Evolutionary conservation across 2,888 invertebrate genomes (phyloP).

Genomic region (Lottia gigantea): DNA sequence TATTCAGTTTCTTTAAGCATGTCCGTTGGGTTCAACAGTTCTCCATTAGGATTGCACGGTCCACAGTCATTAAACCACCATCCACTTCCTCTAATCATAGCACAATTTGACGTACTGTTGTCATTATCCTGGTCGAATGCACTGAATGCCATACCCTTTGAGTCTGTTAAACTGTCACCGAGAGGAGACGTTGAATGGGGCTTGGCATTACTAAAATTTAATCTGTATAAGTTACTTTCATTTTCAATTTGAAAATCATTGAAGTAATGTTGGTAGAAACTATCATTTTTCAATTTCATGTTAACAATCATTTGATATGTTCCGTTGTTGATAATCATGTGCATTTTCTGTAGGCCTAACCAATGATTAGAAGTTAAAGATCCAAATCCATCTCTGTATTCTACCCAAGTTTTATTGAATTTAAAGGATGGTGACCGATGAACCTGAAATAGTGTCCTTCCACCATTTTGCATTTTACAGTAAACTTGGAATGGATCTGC

Average conservation of each 20-base stretch:
- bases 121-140: background rate
- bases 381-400: slow-evolving; percentile 16
- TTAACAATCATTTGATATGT: background rate
- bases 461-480: slow-evolving; percentile 6
- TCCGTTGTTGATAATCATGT: background rate
- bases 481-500: slow-evolving; percentile 1
- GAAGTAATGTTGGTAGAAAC: slow-evolving; percentile 1
- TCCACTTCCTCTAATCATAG: background rate
- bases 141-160: background rate
- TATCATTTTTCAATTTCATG: background rate
- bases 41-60: slow-evolving; percentile 16
- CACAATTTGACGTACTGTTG: slow-evolving; percentile 5
- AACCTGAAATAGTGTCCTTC: slow-evolving; percentile 3
- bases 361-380: slow-evolving; percentile 1
- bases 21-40: background rate
- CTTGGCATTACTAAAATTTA: background rate
- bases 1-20: background rate
- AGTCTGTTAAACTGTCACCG: background rate
- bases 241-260: slow-evolving; percentile 7
- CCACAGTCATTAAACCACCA: slow-evolving; percentile 17
- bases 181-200: background rate
- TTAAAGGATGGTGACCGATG: background rate
- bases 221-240: slow-evolving; percentile 8
- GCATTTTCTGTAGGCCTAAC: slow-evolving; percentile 10
- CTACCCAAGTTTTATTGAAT: slow-evolving; percentile 12